Evolutionary conservation across 2,888 invertebrate genomes (phyloP).

Genomic region (Lasius fuliginosus): DNA sequence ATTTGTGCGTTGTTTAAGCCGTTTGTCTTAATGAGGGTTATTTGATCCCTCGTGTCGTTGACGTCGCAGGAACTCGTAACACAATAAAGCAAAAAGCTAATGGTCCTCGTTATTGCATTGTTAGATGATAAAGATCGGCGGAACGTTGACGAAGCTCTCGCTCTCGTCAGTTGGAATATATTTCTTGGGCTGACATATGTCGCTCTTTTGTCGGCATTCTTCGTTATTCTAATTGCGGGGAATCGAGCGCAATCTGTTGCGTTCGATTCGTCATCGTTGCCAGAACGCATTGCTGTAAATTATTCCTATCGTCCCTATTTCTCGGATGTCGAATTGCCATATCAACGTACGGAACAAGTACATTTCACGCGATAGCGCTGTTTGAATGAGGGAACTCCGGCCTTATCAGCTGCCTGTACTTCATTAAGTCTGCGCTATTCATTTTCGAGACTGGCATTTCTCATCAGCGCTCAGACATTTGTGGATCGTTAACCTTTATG

Average conservation of each 20-base stretch:
- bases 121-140: slow-evolving; percentile 75
- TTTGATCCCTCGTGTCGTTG: slow-evolving; percentile 75
- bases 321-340: slow-evolving; percentile 26
- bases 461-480: slow-evolving; percentile 50
- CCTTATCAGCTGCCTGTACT: slow-evolving; percentile 36
- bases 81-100: slow-evolving; percentile 77
- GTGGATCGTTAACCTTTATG: slow-evolving; percentile 62
- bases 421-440: slow-evolving; percentile 37
- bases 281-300: slow-evolving; percentile 25
- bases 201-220: slow-evolving; percentile 66
- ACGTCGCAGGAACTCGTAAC: slow-evolving; percentile 74
- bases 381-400: slow-evolving; percentile 17
- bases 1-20: slow-evolving; percentile 71
- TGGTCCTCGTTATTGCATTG: slow-evolving; percentile 76
- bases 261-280: slow-evolving; percentile 62
- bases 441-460: slow-evolving; percentile 50
- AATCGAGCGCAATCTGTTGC: slow-evolving; percentile 71
- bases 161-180: slow-evolving; percentile 59
- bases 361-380: slow-evolving; percentile 41
- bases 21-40: slow-evolving; percentile 78
- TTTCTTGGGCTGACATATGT: slow-evolving; percentile 65
- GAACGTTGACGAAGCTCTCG: slow-evolving; percentile 58
- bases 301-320: slow-evolving; percentile 25
- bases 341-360: slow-evolving; percentile 10
- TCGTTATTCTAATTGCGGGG: slow-evolving; percentile 74